These are phyloP conservation scores for Coptodon bakossiorum DNA, from an alignment of 2,113 vertebrate genomes.

Conservation along the genomic window DNA sequence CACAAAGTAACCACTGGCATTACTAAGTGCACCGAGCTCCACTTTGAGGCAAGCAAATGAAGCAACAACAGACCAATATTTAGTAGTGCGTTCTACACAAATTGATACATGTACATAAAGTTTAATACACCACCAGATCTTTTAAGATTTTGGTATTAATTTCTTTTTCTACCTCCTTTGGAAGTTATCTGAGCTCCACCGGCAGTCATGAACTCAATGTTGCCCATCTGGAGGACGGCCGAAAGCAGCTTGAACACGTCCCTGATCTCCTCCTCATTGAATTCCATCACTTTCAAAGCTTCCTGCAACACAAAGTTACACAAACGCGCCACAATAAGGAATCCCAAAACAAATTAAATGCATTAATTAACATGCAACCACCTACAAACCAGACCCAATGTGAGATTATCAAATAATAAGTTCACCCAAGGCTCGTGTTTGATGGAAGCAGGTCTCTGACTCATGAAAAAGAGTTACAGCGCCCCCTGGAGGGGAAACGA, in stretches of 20 bases:
- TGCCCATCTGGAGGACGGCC: slow-evolving; percentile 85
- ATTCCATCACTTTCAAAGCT: slow-evolving; percentile 85
- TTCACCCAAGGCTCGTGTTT: not conserved
- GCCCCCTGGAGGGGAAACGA: slow-evolving; percentile 42
- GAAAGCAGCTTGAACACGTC: slow-evolving; percentile 88
- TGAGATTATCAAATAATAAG: not conserved
- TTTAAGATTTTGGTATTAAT: not conserved
- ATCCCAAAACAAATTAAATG: not conserved
- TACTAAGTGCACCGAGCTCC: not conserved
- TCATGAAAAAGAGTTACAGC: not conserved
- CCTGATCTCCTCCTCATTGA: slow-evolving; percentile 83
- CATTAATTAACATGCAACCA: not conserved
- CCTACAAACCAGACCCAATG: not conserved
- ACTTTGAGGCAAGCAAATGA: not conserved
- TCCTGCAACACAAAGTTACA: slow-evolving; percentile 57
- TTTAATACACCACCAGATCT: not conserved
- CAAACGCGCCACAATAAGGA: not conserved
- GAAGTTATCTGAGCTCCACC: slow-evolving; percentile 86
- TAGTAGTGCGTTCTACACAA: not conserved
- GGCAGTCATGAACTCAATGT: slow-evolving; percentile 89
- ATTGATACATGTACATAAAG: not conserved
- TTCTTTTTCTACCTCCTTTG: slow-evolving; percentile 74
- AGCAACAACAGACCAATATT: not conserved
- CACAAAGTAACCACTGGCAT: not conserved
- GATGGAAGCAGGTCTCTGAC: not conserved